Base-by-base conservation (phyloP, 2,113 vertebrate species). In the Sialia sialis region DNA sequence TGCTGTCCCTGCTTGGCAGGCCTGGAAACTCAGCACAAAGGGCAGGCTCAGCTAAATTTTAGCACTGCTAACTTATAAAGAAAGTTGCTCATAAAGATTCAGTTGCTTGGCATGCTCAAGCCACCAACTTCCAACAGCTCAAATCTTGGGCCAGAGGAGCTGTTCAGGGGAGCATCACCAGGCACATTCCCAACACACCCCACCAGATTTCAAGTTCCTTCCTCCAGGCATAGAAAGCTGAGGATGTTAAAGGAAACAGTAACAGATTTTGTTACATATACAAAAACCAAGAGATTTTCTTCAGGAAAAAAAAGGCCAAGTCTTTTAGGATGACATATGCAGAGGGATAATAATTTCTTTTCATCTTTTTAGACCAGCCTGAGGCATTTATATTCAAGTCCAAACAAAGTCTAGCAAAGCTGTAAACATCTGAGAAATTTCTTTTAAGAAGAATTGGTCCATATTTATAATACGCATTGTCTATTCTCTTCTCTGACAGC, bases 241-340 rank as follows among this genome's bases (percentile, higher is more conserved):
- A 72, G 72, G 74, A 74, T 74, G 51, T 69, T 87, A 9, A 8
- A 85, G 79, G 78, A 89, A 95, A 95, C 58, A 89, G 49, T 76
- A 89, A 78, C 46, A 87, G 82, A 95, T 91, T 93, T 93, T 95
- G 70, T 76, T 89, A 89, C 69, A 84, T 2, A 87, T 81, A 66
- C 36, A 69, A 76, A 81, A 92, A 67, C 4, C 34, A 68, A 82
- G 41, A 16, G 41, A 62, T 87, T 79, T 79, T 77, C 41, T 73
- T 87, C 7, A 58, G 39, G 10, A 67, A 36, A 54, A 81, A 91
- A 51, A 13, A 10, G 32, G 36, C 7, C 54, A 54, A 83, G 54
- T 34, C 58, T 95, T 94, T 73, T 16, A 73, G 51, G 63, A 92
- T 83, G 70, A 80, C 88, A 88, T 95, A 83, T 90, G 83, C 79